phyloP scores from a whole-genome alignment of 2,113 vertebrate genomes.

The Carassius gibelio region DNA sequence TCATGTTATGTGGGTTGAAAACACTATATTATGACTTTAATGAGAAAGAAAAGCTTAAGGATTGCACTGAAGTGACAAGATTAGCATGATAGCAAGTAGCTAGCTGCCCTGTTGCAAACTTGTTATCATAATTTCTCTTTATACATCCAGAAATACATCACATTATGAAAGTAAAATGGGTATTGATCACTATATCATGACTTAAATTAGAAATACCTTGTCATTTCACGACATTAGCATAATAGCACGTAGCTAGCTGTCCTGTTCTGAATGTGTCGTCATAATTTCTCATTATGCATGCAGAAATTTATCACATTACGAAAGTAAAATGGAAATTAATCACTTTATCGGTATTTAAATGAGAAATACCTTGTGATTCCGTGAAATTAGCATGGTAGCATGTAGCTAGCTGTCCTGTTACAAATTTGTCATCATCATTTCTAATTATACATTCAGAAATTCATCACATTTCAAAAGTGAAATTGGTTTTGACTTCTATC shows the following conservation, averaged over 20 bases:
- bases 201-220: background rate
- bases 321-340: background rate
- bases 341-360: background rate
- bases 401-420: no score
- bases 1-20: no score
- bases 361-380: background rate
- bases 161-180: background rate
- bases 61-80: background rate
- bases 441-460: no score
- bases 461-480: no score
- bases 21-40: no score
- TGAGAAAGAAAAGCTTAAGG: no score
- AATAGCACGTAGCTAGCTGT: background rate
- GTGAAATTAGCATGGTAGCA: no score
- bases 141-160: background rate
- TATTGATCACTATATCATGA: background rate
- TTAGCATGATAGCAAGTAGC: background rate
- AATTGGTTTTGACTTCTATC: no score
- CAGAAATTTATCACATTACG: background rate
- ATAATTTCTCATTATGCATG: background rate
- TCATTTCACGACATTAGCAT: background rate
- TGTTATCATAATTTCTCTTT: background rate
- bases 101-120: background rate
- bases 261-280: background rate
- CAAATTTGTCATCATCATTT: no score